Base-by-base conservation (phyloP, 2,113 vertebrate genomes). In the Colius striatus region DNA sequence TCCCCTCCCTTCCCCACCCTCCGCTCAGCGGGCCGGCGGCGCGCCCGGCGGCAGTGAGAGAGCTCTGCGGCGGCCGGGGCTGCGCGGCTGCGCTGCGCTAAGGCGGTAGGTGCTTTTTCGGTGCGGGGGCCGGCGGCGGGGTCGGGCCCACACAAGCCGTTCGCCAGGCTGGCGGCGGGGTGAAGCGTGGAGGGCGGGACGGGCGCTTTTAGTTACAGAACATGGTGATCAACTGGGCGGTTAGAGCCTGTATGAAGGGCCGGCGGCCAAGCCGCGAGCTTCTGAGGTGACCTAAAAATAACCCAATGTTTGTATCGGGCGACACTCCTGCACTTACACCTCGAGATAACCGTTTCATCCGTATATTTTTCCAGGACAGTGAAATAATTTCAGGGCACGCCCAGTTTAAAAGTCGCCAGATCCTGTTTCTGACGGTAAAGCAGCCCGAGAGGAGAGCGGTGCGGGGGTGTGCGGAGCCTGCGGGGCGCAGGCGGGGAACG, bases 11-110 rank as follows among this genome's bases (percentile, higher is more conserved):
- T n/a, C n/a, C n/a, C n/a, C n/a, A n/a, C n/a, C 73, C 58, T 60
- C 22, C n/a, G 66, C 16, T 47, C 20, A 13, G 65, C 32, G 45
- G 16, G 45, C 73, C 73, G 88, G 36, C 11, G 89, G 54, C 54
- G 84, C 63, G 38, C 4, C 8, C 11, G 8, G 0, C 2, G 16
- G 60, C 6, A 7, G 27, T 4, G 36, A 20, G 30, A 0, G 4
- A 0, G 16, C 2, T 18, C 1, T 0, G 51, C 27, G 1, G 2
- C 3, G 54, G 16, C 4, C 0, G n/a, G n/a, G 5, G 5, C 13
- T 27, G 30, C 18, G n/a, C 29, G 22, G 6, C 32, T 1, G 63
- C 11, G 36, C 65, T 47, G 77, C 12, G 0, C 19, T 2, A 3
- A 27, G 5, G 5, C 17, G 89, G 84, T 91, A 73, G 67, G 81